These are phyloP conservation scores for Mus minutoides DNA, from an alignment of 2,797 vertebrate genomes.

Conservation along the genomic window DNA sequence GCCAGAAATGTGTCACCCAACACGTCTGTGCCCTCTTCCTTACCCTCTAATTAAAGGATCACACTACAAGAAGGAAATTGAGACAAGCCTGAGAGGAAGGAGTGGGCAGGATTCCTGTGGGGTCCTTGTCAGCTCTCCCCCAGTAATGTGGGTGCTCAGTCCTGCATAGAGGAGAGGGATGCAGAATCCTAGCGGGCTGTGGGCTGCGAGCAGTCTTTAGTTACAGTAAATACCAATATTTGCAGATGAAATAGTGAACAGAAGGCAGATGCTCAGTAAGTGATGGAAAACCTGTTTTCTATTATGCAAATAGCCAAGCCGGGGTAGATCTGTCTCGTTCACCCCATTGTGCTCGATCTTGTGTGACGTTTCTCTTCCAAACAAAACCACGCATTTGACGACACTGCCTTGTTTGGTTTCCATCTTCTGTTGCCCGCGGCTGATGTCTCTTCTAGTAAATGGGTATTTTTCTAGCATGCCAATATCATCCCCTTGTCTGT, in stretches of 20 bases:
- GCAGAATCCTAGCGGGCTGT: neutral
- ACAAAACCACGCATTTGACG: neutral
- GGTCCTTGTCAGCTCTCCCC: neutral
- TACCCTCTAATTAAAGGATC: neutral
- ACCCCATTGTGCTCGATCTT: neutral
- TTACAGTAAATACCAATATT: neutral
- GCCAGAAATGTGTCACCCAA: neutral
- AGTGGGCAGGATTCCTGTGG: neutral
- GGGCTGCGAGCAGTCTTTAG: neutral
- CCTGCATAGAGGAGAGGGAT: neutral
- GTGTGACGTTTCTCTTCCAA: neutral
- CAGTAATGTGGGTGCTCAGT: neutral
- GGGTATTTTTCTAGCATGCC: neutral
- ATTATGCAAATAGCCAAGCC: neutral
- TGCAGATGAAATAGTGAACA: neutral
- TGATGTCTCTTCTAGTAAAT: neutral
- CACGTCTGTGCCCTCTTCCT: neutral
- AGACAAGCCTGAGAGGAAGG: neutral
- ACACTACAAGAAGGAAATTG: neutral
- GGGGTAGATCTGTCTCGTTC: neutral
- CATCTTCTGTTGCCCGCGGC: neutral
- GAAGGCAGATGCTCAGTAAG: neutral
- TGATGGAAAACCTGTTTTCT: neutral
- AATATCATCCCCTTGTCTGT: neutral
- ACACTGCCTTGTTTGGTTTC: neutral